These are phyloP conservation scores for Zaprionus inermis DNA, from an alignment of 1,140 invertebrate species.

Conservation along the genomic window DNA sequence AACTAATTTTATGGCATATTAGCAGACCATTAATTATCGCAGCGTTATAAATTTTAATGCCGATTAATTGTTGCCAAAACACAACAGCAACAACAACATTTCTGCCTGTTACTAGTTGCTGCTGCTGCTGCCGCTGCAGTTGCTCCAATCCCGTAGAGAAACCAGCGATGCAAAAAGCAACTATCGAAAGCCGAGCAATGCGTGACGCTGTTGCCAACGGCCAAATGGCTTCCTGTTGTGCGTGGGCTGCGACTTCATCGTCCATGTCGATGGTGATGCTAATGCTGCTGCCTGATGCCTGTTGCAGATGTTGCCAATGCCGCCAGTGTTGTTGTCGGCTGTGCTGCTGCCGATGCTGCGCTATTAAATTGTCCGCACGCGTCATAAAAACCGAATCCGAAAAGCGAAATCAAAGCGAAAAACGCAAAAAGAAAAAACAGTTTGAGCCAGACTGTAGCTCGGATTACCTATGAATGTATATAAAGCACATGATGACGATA, in stretches of 20 bases:
- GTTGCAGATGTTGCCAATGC: conserved; percentile 10
- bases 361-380: conserved; percentile 60
- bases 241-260: conserved; percentile 61
- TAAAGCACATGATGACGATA: conserved; percentile 8
- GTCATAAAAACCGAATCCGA: conserved; percentile 58
- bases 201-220: conserved; percentile 48
- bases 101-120: conserved; percentile 36
- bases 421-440: conserved; percentile 1
- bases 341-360: neutral
- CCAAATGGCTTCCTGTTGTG: conserved; percentile 74
- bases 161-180: conserved; percentile 39
- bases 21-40: conserved; percentile 79
- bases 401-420: conserved; percentile 25
- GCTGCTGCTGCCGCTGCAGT: conserved; percentile 56
- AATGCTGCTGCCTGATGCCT: conserved; percentile 27
- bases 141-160: conserved; percentile 23
- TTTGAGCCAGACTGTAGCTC: conserved; percentile 17
- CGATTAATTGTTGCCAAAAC: conserved; percentile 83
- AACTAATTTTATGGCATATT: conserved; percentile 83
- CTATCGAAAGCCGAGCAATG: conserved; percentile 37
- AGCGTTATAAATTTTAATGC: conserved; percentile 80
- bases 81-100: conserved; percentile 45
- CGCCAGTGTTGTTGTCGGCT: conserved; percentile 8
- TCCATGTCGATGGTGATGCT: conserved; percentile 23
- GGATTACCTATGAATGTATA: conserved; percentile 18